These are phyloP conservation scores for Cerastis leucographa DNA, from an alignment of 2,888 invertebrate genomes.

Conservation along the genomic window DNA sequence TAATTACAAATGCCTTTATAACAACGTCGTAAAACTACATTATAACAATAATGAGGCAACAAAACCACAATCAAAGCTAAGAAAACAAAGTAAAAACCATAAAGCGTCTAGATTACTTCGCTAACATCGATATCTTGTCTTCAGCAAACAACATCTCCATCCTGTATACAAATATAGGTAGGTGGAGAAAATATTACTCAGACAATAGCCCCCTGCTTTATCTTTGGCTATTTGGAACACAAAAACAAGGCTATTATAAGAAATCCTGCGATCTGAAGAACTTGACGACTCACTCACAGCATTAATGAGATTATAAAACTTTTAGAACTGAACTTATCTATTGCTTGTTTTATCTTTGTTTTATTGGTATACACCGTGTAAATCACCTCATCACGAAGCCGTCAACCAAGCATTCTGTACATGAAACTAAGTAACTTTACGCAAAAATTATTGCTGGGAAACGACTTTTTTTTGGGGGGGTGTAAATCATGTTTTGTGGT, in stretches of 20 bases:
- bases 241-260: conserved; percentile 85
- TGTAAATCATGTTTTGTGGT: too few relatives aligned
- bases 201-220: conserved; percentile 75
- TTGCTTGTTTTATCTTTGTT: conserved; percentile 60
- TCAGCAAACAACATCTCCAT: conserved; percentile 62
- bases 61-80: conserved; percentile 40
- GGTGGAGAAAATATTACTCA: conserved; percentile 68
- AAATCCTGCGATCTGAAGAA: conserved; percentile 72
- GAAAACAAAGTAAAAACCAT: conserved; percentile 54
- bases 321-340: conserved; percentile 74
- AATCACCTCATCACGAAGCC: too few relatives aligned
- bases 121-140: conserved; percentile 57
- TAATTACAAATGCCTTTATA: conserved; percentile 7
- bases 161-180: conserved; percentile 65
- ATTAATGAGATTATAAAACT: conserved; percentile 86
- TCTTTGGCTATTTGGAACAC: conserved; percentile 76
- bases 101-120: conserved; percentile 47
- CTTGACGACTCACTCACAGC: conserved; percentile 75
- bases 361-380: conserved; percentile 61
- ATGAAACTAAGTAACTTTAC: too few relatives aligned
- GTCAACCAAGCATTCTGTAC: too few relatives aligned
- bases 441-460: too few relatives aligned
- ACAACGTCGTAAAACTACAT: conserved; percentile 10
- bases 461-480: too few relatives aligned
- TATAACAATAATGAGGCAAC: conserved; percentile 32